phyloP scores from a whole-genome alignment of 2,797 vertebrate species.

The Fringilla coelebs region DNA sequence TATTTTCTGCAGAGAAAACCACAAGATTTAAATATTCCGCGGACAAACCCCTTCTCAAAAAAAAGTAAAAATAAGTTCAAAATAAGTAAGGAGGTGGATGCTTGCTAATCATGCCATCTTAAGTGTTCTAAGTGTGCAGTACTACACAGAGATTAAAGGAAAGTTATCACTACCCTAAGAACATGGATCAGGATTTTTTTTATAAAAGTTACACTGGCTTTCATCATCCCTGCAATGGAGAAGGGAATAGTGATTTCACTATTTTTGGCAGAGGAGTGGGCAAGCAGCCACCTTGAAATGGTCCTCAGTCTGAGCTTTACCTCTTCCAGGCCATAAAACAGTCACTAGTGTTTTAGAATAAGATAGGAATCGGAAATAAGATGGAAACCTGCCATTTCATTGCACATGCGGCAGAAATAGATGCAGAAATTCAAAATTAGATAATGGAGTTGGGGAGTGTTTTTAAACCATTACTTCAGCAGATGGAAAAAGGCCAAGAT shows the following conservation, averaged over 20 bases:
- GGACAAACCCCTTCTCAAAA: neutral
- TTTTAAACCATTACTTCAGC: conserved; percentile 43
- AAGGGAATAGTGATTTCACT: conserved; percentile 10
- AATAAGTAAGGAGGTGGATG: neutral
- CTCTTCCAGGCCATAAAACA: conserved; percentile 28
- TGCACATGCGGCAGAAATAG: conserved; percentile 28
- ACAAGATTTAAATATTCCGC: neutral
- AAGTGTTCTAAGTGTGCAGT: neutral
- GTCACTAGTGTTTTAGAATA: conserved; percentile 5
- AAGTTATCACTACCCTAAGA: neutral
- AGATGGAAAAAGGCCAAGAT: conserved; percentile 15
- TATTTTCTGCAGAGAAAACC: neutral
- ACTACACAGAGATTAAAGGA: neutral
- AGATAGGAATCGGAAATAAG: conserved; percentile 11
- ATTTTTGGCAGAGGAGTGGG: conserved; percentile 29
- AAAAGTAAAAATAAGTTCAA: neutral
- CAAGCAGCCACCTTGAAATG: conserved; percentile 41
- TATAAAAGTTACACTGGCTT: neutral
- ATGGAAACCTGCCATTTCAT: conserved; percentile 45
- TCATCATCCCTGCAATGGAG: neutral
- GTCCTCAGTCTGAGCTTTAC: neutral
- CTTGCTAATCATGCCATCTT: neutral
- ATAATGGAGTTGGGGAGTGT: neutral
- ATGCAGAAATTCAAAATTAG: conserved; percentile 12
- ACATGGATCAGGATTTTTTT: neutral